Conservation (phyloP, 2,113 vertebrate genomes). For the Ceyx cyanopectus region DNA sequence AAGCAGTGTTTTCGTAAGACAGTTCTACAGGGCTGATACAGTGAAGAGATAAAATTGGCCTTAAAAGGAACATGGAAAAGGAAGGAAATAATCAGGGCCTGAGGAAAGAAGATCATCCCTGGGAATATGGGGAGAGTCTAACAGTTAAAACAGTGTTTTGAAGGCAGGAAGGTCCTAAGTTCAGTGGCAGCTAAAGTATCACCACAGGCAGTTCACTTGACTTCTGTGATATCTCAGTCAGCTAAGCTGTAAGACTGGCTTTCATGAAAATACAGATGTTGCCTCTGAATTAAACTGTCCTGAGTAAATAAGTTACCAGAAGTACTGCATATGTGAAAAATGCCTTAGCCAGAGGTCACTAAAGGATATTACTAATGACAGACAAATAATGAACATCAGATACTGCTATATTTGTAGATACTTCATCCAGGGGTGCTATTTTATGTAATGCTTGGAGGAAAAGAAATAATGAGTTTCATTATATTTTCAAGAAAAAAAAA, state of each 20-base stretch:
- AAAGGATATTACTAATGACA: conserved; percentile 47
- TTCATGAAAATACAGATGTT: conserved; percentile 73
- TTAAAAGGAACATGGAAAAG: conserved; percentile 17
- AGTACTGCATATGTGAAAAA: conserved; percentile 57
- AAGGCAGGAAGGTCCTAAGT: conserved; percentile 62
- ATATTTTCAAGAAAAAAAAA: neutral
- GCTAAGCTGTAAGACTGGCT: conserved; percentile 75
- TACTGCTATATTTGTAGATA: conserved; percentile 16
- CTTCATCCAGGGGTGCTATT: neutral
- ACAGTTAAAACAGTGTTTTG: conserved; percentile 30
- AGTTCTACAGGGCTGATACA: neutral
- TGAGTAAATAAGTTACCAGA: conserved; percentile 77
- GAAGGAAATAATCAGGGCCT: neutral
- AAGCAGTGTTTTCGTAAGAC: conserved; percentile 38
- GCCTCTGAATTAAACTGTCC: conserved; percentile 60
- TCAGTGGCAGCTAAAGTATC: conserved; percentile 59
- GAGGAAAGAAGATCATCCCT: conserved; percentile 15
- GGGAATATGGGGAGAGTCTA: conserved; percentile 28
- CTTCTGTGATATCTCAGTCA: conserved; percentile 72
- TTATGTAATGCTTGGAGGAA: neutral
- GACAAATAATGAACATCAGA: conserved; percentile 34
- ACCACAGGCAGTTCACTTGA: conserved; percentile 67
- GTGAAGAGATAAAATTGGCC: neutral
- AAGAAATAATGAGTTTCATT: neutral
- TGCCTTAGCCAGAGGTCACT: conserved; percentile 54